phyloP scores from a whole-genome alignment of 2,797 vertebrate species.

The Pempheris klunzingeri region DNA sequence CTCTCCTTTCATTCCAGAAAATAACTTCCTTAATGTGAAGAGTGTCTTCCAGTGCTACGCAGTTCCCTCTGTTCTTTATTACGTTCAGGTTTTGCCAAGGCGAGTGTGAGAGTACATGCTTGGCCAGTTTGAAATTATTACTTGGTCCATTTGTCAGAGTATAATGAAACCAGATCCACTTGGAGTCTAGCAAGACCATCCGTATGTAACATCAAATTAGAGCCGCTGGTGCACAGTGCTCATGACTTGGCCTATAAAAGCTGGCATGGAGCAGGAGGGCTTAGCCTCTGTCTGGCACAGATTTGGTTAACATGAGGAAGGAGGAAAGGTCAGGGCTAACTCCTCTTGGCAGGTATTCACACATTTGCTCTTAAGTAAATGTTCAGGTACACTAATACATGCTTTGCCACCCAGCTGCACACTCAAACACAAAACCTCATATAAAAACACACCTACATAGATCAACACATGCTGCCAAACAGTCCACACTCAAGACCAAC shows the following conservation, averaged over 20 bases:
- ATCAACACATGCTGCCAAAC: constrained; percentile 41
- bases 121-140: constrained; percentile 55
- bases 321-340: constrained; percentile 33
- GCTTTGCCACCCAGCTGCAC: constrained; percentile 39
- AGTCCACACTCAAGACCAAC: constrained; percentile 29
- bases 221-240: constrained; percentile 18
- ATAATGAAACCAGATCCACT: constrained; percentile 62
- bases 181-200: constrained; percentile 31
- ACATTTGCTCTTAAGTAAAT: constrained; percentile 38
- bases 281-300: constrained; percentile 39
- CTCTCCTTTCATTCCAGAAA: constrained; percentile 32
- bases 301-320: constrained; percentile 38
- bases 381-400: constrained; percentile 26
- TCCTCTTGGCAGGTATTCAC: constrained; percentile 39
- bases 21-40: constrained; percentile 22
- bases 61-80: constrained; percentile 54
- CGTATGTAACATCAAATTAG: constrained; percentile 41
- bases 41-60: constrained; percentile 20
- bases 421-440: constrained; percentile 38
- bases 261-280: constrained; percentile 37
- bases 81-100: constrained; percentile 20
- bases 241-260: constrained; percentile 29
- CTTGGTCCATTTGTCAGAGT: constrained; percentile 60
- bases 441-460: constrained; percentile 51
- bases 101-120: constrained; percentile 34